Base-by-base conservation (phyloP, 2,797 vertebrate genomes). In the Pterois miles region DNA sequence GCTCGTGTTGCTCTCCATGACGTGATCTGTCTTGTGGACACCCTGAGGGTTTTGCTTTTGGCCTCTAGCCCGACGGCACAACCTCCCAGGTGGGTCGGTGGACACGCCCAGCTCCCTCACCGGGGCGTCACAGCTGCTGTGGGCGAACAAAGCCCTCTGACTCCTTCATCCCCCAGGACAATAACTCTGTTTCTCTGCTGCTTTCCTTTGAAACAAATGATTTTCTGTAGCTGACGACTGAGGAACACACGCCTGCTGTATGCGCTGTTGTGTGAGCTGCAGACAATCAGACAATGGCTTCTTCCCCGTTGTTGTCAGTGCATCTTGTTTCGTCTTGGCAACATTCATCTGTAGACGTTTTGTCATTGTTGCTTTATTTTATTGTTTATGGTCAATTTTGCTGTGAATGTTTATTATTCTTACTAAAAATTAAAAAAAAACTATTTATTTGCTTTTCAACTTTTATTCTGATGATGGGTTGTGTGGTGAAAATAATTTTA, bases 351-450 rank as follows among this genome's bases (percentile, higher is more conserved):
- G 87, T 71, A 85, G 56, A 87, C 76, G 71, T 71, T 78, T 75
- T 60, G 53, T 56, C 72, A 83, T 93, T 91, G 83, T 88, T 90
- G 82, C 52, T 75, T 71, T 78, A 57, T 76, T 73, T 80, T 70
- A 78, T 93, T 93, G 88, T 93, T 91, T 93, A 73, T 81, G 88
- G 78, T 85, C 69, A 82, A 85, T 91, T 92, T 91, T 78, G 78
- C 81, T 83, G 91, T 84, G 75, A 79, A 80, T 74, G 87, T 91
- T 92, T 91, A 84, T 93, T 92, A 82, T 82, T 62, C 65, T 86
- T 56, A 78, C 74, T 84, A 85, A 85, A 88, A 91, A 87, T 69
- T 84, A 78, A 88, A 84, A 27, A 79, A 85, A 80, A 86, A 80
- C 76, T 29, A 83, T 83, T 83, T 74, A 72, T 87, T 76, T 52